A percentile compares a stretch with the other conserved stretches of the same genome.
These are phyloP conservation scores for Chionis minor DNA, from an alignment of 2,113 vertebrate genomes.

Conservation along the genomic window DNA sequence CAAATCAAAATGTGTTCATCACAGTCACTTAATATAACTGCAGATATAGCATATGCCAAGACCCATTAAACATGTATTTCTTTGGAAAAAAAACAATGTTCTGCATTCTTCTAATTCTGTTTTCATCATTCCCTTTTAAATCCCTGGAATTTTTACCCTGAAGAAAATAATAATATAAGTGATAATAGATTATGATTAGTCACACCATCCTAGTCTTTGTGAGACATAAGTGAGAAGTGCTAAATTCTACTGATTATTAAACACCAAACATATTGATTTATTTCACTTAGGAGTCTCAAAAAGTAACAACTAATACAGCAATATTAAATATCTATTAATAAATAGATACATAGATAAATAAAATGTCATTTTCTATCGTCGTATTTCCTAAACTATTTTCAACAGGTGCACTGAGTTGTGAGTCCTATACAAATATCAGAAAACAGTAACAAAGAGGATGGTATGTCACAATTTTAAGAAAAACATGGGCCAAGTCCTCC, in stretches of 20 bases:
- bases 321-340: not conserved
- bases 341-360: not conserved
- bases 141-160: not conserved
- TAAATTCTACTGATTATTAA: constrained; percentile 26
- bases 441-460: not conserved
- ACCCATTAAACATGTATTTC: not conserved
- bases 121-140: not conserved
- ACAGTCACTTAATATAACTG: not conserved
- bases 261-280: not conserved
- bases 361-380: not conserved
- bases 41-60: not conserved
- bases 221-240: constrained; percentile 11
- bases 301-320: not conserved
- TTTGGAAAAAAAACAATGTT: not conserved
- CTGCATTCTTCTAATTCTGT: not conserved
- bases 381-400: not conserved
- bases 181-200: not conserved
- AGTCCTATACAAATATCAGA: not conserved
- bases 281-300: constrained; percentile 30
- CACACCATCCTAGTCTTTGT: not conserved
- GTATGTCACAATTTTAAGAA: not conserved
- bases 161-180: constrained; percentile 17
- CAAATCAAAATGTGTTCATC: not conserved
- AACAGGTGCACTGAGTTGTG: not conserved
- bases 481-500: not conserved